Base-by-base conservation (phyloP, 2,888 invertebrate genomes). In the Drosophila gaucha region DNA sequence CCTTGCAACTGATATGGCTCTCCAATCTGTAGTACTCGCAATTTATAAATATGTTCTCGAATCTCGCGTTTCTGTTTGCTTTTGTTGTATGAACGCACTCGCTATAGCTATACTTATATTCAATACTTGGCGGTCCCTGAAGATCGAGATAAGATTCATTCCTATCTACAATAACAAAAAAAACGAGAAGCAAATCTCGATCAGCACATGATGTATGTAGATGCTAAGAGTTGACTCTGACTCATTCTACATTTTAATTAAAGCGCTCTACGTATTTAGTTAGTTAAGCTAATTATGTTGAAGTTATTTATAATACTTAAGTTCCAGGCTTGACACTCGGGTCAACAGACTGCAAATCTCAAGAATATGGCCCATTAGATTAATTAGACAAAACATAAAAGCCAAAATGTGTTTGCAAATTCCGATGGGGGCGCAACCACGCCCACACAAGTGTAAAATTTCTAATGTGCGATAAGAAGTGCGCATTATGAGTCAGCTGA, bases 41-140 rank as follows among this genome's bases (percentile, higher is more conserved):
- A 64, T 67, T 57, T 60, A 67, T 72, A 80, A 80, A 71, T 63
- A 59, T 66, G 10, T 63, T 62, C 54, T 47, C 46, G 41, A 35
- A 39, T 38, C 30, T 16, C 49, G 39, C 55, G 14, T 49, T 22
- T 18, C 30, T 20, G 14, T 14, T 28, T 18, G 26, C 16, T n/a
- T 28, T 50, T 52, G 10, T 26, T 31, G 18, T 28, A 18, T 38
- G 31, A 26, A 43, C 36, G 35, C 33, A 43, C 28, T 36, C 9
- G 22, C 5, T 16, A 2, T n/a, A 8, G 6, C 35, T 59, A 31
- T 52, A 14, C 10, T 6, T 39, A 36, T 47, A 14, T 38, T 66
- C 39, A 58, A 66, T 58, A 51, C 16, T n/a, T n/a, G n/a, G n/a
- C n/a, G n/a, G n/a, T n/a, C n/a, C n/a, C n/a, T 28, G 50, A 41